phyloP scores from a whole-genome alignment of 2,888 invertebrate genomes.

The Erebia palarica region DNA sequence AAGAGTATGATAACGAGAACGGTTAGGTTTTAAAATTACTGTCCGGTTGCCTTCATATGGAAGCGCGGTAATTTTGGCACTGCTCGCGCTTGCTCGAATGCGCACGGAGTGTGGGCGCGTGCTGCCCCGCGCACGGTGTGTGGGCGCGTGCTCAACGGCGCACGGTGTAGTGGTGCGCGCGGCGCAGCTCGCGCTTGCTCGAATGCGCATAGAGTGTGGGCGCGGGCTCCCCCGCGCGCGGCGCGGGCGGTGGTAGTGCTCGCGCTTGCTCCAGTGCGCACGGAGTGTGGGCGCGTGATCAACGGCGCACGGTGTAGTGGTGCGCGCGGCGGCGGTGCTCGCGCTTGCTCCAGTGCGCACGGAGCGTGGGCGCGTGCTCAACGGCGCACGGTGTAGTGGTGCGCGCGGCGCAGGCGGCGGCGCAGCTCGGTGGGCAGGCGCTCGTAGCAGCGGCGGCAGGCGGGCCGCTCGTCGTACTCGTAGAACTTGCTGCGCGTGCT shows the following conservation, averaged over 20 bases:
- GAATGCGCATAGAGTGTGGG: too few species aligned
- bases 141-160: slow-evolving; percentile 76
- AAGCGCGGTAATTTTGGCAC: not conserved
- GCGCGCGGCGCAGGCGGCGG: slow-evolving; percentile 94
- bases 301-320: slow-evolving; percentile 86
- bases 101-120: too few species aligned
- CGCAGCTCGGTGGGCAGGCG: slow-evolving; percentile 97
- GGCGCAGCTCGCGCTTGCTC: slow-evolving; percentile 95
- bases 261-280: not conserved
- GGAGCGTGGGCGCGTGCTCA: slow-evolving; percentile 35
- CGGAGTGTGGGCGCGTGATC: slow-evolving; percentile 24
- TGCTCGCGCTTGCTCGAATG: too few species aligned
- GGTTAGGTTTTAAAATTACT: too few species aligned
- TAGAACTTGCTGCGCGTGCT: slow-evolving; percentile 99
- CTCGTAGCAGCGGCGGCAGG: slow-evolving; percentile 99
- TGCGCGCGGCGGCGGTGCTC: slow-evolving; percentile 83
- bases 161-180: too few species aligned
- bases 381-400: slow-evolving; percentile 87
- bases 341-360: not conserved
- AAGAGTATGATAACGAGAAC: too few species aligned
- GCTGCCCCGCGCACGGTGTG: not conserved
- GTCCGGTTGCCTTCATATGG: not conserved
- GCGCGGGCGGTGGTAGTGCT: not conserved
- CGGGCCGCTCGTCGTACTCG: slow-evolving; percentile 98
- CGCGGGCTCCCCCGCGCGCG: too few species aligned